Base-by-base conservation (phyloP, 1,140 invertebrate species). In the Penaeus japonicus region DNA sequence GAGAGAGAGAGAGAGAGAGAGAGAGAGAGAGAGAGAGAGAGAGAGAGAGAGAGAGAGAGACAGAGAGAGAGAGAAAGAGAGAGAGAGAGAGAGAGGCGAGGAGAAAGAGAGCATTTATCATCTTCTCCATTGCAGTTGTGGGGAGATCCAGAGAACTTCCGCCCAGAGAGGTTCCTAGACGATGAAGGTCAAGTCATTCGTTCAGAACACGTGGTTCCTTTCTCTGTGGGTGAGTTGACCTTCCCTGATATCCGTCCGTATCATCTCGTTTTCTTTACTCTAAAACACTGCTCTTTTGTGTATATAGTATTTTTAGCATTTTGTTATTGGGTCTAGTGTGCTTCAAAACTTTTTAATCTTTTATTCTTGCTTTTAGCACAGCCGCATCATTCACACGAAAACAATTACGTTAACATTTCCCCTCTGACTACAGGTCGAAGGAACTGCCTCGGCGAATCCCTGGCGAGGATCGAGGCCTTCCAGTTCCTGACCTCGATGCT, bases 401-500 rank as follows among this genome's bases (percentile, higher is more conserved):
- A 24, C 3, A 17, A 0, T n/a, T n/a, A 17, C 4, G 18, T 81
- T 17, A 18, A 47, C n/a, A 4, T 18, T 54, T 84, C 91, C 90
- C 91, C 92, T 4, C 88, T 75, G 81, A 32, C 7, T 80, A 15
- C 92, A 96, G 96, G 96, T 81, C 95, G 94, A 86, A 93, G 96
- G 90, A 94, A 95, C 87, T 97, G 97, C 91, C 94, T 96, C 0
- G 96, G 96, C 1, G 96, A 97, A 92, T 93, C 94, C 0, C 92
- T 97, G 62, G 96, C 96, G 0, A 94, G 94, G 81, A 94, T 94
- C 1, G 96, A 96, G 89, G 91, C 96, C 4, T 97, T 97, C 91
- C 92, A 96, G 27, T 94, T 96, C 70, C 95, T 97, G 82, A 93
- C 94, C 4, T 94, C 94, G 10, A 93, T 97, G 20, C 92, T 97